phyloP scores from a whole-genome alignment of 2,113 vertebrate genomes.

The Globicephala melas region DNA sequence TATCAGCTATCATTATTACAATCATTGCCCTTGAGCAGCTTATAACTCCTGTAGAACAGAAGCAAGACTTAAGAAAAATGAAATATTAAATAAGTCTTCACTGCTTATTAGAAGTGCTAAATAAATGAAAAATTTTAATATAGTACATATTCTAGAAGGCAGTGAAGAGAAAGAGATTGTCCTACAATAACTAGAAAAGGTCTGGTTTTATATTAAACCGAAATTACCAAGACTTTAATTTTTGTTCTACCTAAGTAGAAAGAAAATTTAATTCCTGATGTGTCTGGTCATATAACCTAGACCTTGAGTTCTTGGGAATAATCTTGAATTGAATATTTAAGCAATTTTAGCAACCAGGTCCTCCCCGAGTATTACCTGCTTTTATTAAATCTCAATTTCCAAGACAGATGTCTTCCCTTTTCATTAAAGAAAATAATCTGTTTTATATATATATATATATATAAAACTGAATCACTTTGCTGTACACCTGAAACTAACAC shows the following conservation, averaged over 20 bases:
- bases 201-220: constrained; percentile 51
- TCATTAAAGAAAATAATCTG: constrained; percentile 23
- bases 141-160: not conserved
- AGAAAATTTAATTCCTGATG: constrained; percentile 67
- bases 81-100: not conserved
- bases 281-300: constrained; percentile 51
- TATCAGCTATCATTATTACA: not conserved
- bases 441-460: not conserved
- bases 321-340: constrained; percentile 63
- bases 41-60: not conserved
- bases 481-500: not conserved
- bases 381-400: constrained; percentile 70
- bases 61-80: not conserved
- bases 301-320: constrained; percentile 51
- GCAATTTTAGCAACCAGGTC: constrained; percentile 46
- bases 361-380: constrained; percentile 40
- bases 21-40: not conserved
- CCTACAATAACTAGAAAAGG: constrained; percentile 42
- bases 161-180: not conserved
- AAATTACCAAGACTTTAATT: constrained; percentile 54
- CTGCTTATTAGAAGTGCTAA: not conserved
- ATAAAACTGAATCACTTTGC: not conserved
- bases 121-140: not conserved
- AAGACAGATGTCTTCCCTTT: constrained; percentile 56
- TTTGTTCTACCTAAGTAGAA: constrained; percentile 50